phyloP scores from a whole-genome alignment of 2,113 vertebrate species.

The Dicerorhinus sumatrensis region DNA sequence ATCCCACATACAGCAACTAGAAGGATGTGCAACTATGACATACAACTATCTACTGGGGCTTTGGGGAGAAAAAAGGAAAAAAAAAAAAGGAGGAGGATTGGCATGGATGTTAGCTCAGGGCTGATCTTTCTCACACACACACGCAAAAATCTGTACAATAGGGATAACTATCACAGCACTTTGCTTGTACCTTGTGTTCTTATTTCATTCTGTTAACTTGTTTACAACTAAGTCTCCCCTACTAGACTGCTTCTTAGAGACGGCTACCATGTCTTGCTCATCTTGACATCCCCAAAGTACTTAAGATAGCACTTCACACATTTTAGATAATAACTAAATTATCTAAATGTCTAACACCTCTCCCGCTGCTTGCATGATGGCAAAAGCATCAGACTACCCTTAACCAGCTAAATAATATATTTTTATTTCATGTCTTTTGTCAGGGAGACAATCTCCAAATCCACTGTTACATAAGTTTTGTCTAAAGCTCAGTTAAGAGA shows the following conservation, averaged over 20 bases:
- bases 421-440: background rate
- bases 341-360: background rate
- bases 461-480: background rate
- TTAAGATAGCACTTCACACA: background rate
- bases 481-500: slow-evolving; percentile 11
- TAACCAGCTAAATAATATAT: slow-evolving; percentile 23
- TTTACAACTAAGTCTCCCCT: background rate
- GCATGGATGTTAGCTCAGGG: too few relatives aligned
- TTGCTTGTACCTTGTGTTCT: background rate
- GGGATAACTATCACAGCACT: background rate
- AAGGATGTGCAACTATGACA: too few relatives aligned
- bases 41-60: too few relatives aligned
- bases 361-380: background rate
- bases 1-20: too few relatives aligned
- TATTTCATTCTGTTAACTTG: background rate
- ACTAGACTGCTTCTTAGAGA: background rate
- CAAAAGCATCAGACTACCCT: background rate
- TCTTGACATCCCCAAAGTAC: background rate
- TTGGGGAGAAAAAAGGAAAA: too few relatives aligned
- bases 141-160: background rate
- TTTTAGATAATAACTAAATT: background rate
- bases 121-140: too few relatives aligned
- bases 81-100: too few relatives aligned
- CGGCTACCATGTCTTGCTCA: background rate
- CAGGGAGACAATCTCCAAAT: background rate